These are phyloP conservation scores for Austrofundulus limnaeus DNA, from an alignment of 2,113 vertebrate species.

Conservation along the genomic window DNA sequence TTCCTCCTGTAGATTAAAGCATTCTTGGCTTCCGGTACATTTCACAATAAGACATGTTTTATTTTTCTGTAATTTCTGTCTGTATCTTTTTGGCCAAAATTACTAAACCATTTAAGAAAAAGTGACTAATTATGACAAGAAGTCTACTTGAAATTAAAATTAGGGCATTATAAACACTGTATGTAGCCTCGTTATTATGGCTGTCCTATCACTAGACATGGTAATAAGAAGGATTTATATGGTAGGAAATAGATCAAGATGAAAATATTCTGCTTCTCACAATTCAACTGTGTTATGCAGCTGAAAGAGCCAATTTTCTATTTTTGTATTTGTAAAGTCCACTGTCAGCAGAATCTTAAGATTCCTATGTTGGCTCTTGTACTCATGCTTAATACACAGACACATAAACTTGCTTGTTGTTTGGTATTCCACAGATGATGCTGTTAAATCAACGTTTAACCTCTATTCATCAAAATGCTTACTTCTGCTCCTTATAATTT, in stretches of 20 bases:
- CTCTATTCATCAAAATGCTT: constrained; percentile 25
- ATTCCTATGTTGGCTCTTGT: constrained; percentile 36
- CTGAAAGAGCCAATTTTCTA: constrained; percentile 51
- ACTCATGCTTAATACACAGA: constrained; percentile 10
- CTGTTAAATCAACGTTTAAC: constrained; percentile 37
- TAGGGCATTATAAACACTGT: constrained; percentile 46
- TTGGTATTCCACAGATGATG: constrained; percentile 49
- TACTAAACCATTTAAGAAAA: too few relatives aligned
- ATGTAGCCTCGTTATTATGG: constrained; percentile 31
- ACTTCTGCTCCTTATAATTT: constrained; percentile 5
- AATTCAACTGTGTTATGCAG: constrained; percentile 43
- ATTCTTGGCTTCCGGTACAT: too few relatives aligned
- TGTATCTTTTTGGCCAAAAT: too few relatives aligned
- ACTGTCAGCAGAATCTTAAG: constrained; percentile 57
- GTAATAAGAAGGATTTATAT: constrained; percentile 49
- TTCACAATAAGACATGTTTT: too few relatives aligned
- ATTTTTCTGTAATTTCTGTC: too few relatives aligned
- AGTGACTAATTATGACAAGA: not conserved
- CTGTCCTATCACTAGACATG: constrained; percentile 36
- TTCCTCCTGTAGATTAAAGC: too few relatives aligned
- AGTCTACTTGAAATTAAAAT: constrained; percentile 49
- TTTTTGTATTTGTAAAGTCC: constrained; percentile 46
- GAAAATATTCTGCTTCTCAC: constrained; percentile 49
- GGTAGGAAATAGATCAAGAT: constrained; percentile 44
- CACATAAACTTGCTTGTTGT: constrained; percentile 17